phyloP scores from a whole-genome alignment of 92 coral and sea anemone genomes.

The Plumapathes pennacea region DNA sequence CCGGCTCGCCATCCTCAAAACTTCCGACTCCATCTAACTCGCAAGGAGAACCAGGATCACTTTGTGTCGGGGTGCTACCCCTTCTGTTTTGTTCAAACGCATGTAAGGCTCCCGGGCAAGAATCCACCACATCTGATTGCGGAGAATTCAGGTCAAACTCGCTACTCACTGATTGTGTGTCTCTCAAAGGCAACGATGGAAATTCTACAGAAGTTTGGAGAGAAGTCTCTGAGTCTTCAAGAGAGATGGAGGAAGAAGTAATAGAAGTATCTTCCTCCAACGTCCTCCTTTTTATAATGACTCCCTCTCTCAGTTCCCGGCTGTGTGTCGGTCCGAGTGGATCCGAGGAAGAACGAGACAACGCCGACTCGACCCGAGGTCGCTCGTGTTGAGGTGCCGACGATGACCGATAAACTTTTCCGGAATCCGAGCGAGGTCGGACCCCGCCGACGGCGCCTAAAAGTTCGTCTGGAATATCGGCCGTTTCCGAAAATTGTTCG shows the following conservation, averaged over 20 bases:
- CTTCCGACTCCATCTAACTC: slow-evolving; percentile 11
- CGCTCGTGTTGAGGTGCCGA: slow-evolving; percentile 85
- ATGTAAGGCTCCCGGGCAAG: slow-evolving; percentile 17
- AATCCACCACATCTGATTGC: slow-evolving; percentile 14
- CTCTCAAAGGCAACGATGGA: slow-evolving; percentile 25
- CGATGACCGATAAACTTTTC: slow-evolving; percentile 76
- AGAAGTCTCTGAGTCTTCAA: slow-evolving; percentile 44
- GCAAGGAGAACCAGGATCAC: slow-evolving; percentile 12
- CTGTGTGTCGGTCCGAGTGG: slow-evolving; percentile 62
- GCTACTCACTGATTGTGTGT: slow-evolving; percentile 14
- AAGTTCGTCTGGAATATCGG: slow-evolving; percentile 6
- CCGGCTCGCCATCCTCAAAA: too few relatives aligned
- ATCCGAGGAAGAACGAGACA: slow-evolving; percentile 87
- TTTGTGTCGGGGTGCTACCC: slow-evolving; percentile 24
- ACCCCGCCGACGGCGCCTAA: slow-evolving; percentile 13
- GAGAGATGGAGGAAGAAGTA: slow-evolving; percentile 51
- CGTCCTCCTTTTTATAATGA: slow-evolving; percentile 4
- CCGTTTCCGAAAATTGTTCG: slow-evolving; percentile 23
- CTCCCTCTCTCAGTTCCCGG: slow-evolving; percentile 20
- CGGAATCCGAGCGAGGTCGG: slow-evolving; percentile 56
- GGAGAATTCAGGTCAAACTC: slow-evolving; percentile 12
- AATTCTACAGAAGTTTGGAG: slow-evolving; percentile 31
- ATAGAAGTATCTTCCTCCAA: slow-evolving; percentile 40
- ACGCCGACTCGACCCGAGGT: slow-evolving; percentile 65
- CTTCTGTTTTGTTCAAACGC: slow-evolving; percentile 16